Percentiles rank a stretch among this genome's conserved stretches.
Evolutionary conservation across 2,888 invertebrate genomes (phyloP).

Genomic region (Junonia oenone): DNA sequence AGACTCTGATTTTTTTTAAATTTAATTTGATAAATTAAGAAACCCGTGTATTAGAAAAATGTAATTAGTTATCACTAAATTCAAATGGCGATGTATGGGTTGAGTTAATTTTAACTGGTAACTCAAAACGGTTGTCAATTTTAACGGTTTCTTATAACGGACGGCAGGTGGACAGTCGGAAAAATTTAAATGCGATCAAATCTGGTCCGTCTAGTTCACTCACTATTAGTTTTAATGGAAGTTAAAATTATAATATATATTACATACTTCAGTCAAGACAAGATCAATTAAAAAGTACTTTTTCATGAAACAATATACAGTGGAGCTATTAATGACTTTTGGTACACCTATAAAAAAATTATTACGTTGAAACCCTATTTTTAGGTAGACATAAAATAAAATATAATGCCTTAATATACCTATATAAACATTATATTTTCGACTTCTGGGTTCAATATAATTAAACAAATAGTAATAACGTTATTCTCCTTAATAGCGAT

Average conservation of each 20-base stretch:
- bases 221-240: slow-evolving; percentile 30
- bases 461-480: too few species aligned
- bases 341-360: too few species aligned
- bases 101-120: slow-evolving; percentile 33
- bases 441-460: too few species aligned
- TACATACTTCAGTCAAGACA: slow-evolving; percentile 6
- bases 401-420: neutral
- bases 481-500: too few species aligned
- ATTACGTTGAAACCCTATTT: too few species aligned
- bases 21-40: neutral
- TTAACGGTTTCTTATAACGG: slow-evolving; percentile 36
- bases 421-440: neutral
- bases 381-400: too few species aligned
- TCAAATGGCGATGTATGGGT: slow-evolving; percentile 21
- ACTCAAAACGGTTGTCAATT: slow-evolving; percentile 43
- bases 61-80: slow-evolving; percentile 5
- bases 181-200: slow-evolving; percentile 33
- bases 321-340: too few species aligned
- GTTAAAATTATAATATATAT: slow-evolving; percentile 20
- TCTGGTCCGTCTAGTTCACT: slow-evolving; percentile 30
- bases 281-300: too few species aligned
- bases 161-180: slow-evolving; percentile 32
- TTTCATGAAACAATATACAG: too few species aligned
- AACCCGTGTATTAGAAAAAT: neutral
- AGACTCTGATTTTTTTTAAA: neutral